Evolutionary conservation across 1,140 invertebrate species (phyloP), one percentile per base, ranked within the genome.

Genomic region (Bombus sylvicola): DNA sequence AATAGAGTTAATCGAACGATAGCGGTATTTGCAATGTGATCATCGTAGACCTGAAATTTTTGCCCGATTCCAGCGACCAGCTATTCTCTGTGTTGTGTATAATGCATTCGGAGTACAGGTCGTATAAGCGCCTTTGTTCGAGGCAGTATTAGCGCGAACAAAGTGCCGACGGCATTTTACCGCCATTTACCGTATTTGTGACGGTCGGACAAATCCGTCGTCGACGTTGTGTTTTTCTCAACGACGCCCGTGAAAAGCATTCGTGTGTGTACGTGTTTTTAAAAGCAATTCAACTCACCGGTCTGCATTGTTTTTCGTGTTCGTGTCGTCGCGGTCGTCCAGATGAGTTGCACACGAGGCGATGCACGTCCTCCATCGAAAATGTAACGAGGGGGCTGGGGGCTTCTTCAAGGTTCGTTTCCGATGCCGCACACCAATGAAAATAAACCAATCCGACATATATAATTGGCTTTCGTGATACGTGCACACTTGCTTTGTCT

Each of bases 81-180:
- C 69, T 34, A 31, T 87, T 57, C n/a, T 64, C 31, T 66, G 31
- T 83, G 86, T 90, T 31, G 25, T 43, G 79, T 66, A 85, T 86
- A 83, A 90, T 85, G 77, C 77, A 85, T 88, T 68, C 31, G 59
- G 13, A 43, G 39, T 53, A 73, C 22, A n/a, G 31, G 74, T 62
- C 66, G 73, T 71, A 66, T 71, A n/a, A 57, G 39, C 66, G 47
- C 25, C 87, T 90, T 90, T 89, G 83, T 86, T 62, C 39, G 15
- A 22, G 25, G 68, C 8, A 59, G 43, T 84, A 83, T 87, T 82
- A 86, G 68, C 73, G 39, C 71, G 80, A 47, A 86, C 87, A 87
- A 86, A 90, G 79, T 84, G 43, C 85, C 89, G 89, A 88, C 84
- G 89, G 84, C 69, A 69, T 84, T 82, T 59, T 71, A 83, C 68